Evolutionary conservation across 2,113 vertebrate genomes (phyloP).

Genomic region (Pedionomus torquatus): DNA sequence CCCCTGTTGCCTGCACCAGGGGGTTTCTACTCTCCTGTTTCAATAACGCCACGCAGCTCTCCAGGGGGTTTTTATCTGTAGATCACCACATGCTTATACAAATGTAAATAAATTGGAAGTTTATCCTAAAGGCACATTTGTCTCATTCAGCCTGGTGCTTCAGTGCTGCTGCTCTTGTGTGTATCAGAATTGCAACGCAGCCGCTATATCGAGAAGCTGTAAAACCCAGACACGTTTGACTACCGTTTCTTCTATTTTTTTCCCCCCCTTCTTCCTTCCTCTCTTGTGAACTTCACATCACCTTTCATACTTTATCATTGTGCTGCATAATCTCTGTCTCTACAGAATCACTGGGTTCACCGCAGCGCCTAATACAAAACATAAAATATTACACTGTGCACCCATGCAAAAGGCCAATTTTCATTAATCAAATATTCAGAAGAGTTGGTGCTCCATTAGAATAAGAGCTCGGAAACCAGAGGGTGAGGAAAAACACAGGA

Average conservation of each 20-base stretch:
- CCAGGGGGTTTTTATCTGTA: background rate
- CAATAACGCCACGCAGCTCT: background rate
- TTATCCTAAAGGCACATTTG: background rate
- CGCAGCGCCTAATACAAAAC: background rate
- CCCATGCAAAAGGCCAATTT: conserved; percentile 47
- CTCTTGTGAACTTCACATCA: conserved; percentile 12
- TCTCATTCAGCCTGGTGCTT: background rate
- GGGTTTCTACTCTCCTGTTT: background rate
- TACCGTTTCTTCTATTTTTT: background rate
- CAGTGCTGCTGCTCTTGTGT: background rate
- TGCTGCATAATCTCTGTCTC: conserved; percentile 17
- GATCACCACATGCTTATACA: background rate
- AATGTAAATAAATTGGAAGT: background rate
- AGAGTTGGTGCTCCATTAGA: background rate
- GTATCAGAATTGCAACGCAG: background rate
- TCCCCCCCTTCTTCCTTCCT: background rate
- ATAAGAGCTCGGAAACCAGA: conserved; percentile 4
- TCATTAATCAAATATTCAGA: conserved; percentile 55
- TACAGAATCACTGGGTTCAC: conserved; percentile 15
- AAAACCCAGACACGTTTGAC: background rate
- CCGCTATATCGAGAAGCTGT: background rate
- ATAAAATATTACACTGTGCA: conserved; percentile 23
- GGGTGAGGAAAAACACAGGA: background rate
- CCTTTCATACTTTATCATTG: conserved; percentile 20
- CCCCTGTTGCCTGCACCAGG: background rate